Base-by-base conservation (phyloP, 2,113 vertebrate genomes). In the Catagonus wagneri region DNA sequence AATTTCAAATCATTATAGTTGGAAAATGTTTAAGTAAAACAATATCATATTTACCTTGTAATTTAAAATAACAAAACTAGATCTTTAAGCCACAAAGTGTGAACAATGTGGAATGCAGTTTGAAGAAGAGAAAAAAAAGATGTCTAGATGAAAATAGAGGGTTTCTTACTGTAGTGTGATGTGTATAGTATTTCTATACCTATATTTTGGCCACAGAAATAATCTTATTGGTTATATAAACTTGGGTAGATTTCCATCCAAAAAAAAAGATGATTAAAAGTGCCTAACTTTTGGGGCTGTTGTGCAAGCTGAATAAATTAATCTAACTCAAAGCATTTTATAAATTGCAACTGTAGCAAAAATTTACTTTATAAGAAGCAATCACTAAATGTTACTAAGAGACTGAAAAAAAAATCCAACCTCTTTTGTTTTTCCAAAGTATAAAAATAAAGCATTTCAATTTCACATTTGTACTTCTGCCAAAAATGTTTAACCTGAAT, bases 1-100 rank as follows among this genome's bases (percentile, higher is more conserved):
- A 88, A 81, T 78, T 96, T 94, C 11, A 96, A 72, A 74, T 84
- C 29, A 56, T 63, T 83, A 58, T 22, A 75, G 23, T 71, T 94
- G 17, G 39, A 92, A 94, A 93, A 85, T 96, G n/a, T 87, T 91
- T 92, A 80, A 44, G 17, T 94, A 88, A 72, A 93, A 25, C 11
- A 61, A 23, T n/a, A 50, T 81, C 7, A 66, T 7, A 15, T 11
- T 11, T 90, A 58, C 15, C 27, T 86, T 89, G 14, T 36, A 96
- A 63, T 89, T 86, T 89, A 91, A 78, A 14, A 23, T 8, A 25
- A 22, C 12, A 74, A 25, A 80, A 36, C 54, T 68, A 66, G 36
- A 78, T 23, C 29, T 32, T 3, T 54, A 29, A 83, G 54, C 17
- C 32, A 36, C 22, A 60, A 15, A 22, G 17, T 60, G 61, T 86